These are phyloP conservation scores for Urophycis tenuis DNA, from an alignment of 2,797 vertebrate genomes.

Conservation along the genomic window DNA sequence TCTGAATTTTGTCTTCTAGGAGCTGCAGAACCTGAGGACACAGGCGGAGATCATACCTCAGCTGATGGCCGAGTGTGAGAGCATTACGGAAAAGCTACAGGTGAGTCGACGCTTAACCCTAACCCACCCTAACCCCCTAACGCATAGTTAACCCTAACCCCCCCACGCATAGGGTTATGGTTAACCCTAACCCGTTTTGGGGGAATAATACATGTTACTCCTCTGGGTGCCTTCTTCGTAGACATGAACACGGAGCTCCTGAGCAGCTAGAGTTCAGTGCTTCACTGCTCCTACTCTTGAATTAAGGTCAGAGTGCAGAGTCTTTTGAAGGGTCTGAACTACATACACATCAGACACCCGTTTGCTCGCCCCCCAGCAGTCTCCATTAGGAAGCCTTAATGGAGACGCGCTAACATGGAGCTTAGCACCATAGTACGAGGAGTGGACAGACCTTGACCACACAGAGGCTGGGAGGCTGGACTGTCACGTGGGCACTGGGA, in stretches of 20 bases:
- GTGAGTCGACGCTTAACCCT: conserved; percentile 53
- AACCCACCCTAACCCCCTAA: too few species aligned
- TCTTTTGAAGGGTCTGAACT: too few species aligned
- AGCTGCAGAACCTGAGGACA: conserved; percentile 89
- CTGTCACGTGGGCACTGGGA: too few species aligned
- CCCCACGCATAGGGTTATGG: too few species aligned
- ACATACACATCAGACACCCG: too few species aligned
- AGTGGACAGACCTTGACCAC: not conserved
- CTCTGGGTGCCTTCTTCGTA: too few species aligned
- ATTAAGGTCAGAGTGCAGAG: not conserved
- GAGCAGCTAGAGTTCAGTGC: not conserved
- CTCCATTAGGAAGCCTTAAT: conserved; percentile 14
- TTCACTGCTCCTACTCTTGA: not conserved
- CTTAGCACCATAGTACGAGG: too few species aligned
- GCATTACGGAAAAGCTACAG: conserved; percentile 83
- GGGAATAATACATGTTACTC: too few species aligned
- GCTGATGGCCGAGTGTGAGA: conserved; percentile 90
- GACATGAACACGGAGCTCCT: too few species aligned
- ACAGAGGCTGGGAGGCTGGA: not conserved
- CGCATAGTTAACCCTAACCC: too few species aligned
- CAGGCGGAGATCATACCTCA: conserved; percentile 94
- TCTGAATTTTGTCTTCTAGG: conserved; percentile 61
- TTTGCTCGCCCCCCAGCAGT: not conserved
- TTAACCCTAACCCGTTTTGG: too few species aligned
- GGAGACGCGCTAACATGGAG: not conserved